These are phyloP conservation scores for Empidonax traillii DNA, from an alignment of 2,113 vertebrate species.

Conservation along the genomic window DNA sequence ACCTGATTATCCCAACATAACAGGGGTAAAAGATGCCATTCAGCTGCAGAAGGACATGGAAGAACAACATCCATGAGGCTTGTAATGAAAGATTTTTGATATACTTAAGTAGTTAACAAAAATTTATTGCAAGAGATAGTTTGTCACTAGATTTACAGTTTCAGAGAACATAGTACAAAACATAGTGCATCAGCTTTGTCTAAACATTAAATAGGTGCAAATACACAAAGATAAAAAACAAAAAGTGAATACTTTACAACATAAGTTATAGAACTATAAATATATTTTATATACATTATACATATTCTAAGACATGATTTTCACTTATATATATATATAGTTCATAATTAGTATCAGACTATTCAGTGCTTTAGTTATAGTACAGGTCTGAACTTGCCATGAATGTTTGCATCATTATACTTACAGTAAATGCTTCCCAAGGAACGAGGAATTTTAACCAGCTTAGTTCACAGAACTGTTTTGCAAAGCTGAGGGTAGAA, in stretches of 20 bases:
- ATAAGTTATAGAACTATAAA: conserved; percentile 79
- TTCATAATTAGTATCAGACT: conserved; percentile 63
- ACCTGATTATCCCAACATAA: background rate
- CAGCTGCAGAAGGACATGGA: conserved; percentile 45
- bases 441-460: background rate
- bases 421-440: conserved; percentile 59
- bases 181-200: conserved; percentile 79
- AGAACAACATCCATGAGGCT: conserved; percentile 41
- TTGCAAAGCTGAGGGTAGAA: background rate
- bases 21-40: background rate
- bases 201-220: conserved; percentile 81
- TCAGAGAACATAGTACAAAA: conserved; percentile 81
- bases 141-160: conserved; percentile 79
- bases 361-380: conserved; percentile 72
- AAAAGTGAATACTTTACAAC: conserved; percentile 77
- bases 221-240: conserved; percentile 77
- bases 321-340: conserved; percentile 41
- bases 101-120: conserved; percentile 78
- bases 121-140: conserved; percentile 82
- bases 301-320: conserved; percentile 74
- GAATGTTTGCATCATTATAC: conserved; percentile 61
- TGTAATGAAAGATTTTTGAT: conserved; percentile 63
- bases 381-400: conserved; percentile 52
- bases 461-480: background rate
- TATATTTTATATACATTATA: conserved; percentile 81